Evolutionary conservation across 2,888 invertebrate genomes (phyloP).

Genomic region (Acanthococcus lagerstroemiae): DNA sequence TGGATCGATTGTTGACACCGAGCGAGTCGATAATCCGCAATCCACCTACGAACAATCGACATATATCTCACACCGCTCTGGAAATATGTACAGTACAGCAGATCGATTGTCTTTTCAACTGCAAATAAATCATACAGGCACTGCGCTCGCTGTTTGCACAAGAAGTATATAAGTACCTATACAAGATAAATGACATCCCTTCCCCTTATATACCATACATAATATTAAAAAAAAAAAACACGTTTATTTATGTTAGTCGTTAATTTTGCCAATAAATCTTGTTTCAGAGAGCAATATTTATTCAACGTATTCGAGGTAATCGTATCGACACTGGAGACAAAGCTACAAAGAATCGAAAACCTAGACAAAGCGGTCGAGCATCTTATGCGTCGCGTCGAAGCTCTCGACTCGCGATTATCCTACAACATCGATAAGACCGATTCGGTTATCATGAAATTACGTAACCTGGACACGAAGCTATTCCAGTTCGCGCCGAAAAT

Average conservation of each 20-base stretch:
- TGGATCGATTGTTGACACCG: conserved; percentile 10
- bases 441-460: conserved; percentile 64
- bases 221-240: neutral
- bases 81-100: too few species aligned
- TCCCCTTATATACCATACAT: too few species aligned
- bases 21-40: conserved; percentile 16
- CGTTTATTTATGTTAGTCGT: neutral
- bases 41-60: conserved; percentile 10
- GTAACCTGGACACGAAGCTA: conserved; percentile 63
- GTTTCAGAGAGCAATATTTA: conserved; percentile 74
- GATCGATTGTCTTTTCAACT: too few species aligned
- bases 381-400: conserved; percentile 73
- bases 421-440: conserved; percentile 79
- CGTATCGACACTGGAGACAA: conserved; percentile 76
- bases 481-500: conserved; percentile 46
- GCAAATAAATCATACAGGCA: too few species aligned
- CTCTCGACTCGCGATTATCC: conserved; percentile 66
- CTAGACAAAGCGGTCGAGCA: conserved; percentile 79
- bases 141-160: too few species aligned
- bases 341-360: conserved; percentile 77
- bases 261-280: conserved; percentile 39
- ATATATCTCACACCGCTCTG: too few species aligned
- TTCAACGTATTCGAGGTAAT: conserved; percentile 84
- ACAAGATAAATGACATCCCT: too few species aligned
- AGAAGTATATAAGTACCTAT: too few species aligned